Evolutionary conservation across 2,888 invertebrate species (phyloP), one percentile per base, ranked within the genome.

Genomic region (Pachymerium ferrugineum): DNA sequence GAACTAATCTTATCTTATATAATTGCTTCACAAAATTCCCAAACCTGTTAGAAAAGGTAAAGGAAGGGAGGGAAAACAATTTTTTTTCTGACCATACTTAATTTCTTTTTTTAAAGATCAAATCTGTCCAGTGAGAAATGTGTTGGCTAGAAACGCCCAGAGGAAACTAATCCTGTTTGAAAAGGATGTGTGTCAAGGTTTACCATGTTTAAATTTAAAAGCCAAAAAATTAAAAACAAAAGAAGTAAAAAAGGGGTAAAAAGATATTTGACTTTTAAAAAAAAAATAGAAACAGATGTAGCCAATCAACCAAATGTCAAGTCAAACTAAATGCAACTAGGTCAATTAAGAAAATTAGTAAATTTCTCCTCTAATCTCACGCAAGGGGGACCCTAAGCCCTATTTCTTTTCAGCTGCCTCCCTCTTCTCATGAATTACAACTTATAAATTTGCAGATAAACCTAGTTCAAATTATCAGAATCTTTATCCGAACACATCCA

Each of bases 121-220:
- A 47, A 47, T 47, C 47, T 47, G 47, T 47, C 47, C 47, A 47
- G 47, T 47, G 47, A 47, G 47, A 47, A 47, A 47, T 47, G 19
- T 16, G 47, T 47, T 47, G 47, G 47, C 6, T 22, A 47, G 47
- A 47, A 47, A 47, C 47, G 47, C 47, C 47, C 47, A 47, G 47
- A 47, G 47, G 47, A 47, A 47, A 47, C 47, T 47, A 47, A 47
- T 47, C 47, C 47, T 47, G 47, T 47, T 47, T 47, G 19, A 47
- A 47, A 47, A 47, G 47, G 47, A 47, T 47, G 47, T 47, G 47
- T 47, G 47, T 47, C 47, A 47, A 47, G 47, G 47, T 47, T 47
- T 47, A 47, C 16, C 47, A 47, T 19, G 47, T 47, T 42, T 47
- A 47, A 47, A 47, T 47, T 47, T 47, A 47, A 47, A 22, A 19